phyloP scores from a whole-genome alignment of 53 echinoderm and acorn worm species.

The Holothuria leucospilota region DNA sequence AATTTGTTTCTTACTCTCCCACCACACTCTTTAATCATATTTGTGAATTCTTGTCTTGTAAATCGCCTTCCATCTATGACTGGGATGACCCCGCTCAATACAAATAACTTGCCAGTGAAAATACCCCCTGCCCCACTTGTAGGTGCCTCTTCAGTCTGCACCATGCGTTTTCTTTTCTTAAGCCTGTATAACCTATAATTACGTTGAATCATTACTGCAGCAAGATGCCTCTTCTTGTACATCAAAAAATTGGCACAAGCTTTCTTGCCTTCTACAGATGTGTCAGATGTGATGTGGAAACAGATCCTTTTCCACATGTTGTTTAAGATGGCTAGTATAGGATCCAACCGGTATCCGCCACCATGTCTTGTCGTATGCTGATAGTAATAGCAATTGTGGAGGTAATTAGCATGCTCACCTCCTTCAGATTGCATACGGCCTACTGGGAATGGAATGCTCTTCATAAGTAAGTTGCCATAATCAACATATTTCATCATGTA shows the following conservation, averaged over 20 bases:
- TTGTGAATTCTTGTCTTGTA: not conserved
- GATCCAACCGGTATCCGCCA: conserved; percentile 62
- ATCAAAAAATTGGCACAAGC: not conserved
- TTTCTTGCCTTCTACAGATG: not conserved
- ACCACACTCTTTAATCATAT: conserved; percentile 6
- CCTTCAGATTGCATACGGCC: conserved; percentile 72
- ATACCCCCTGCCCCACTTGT: not conserved
- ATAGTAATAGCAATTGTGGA: conserved; percentile 60
- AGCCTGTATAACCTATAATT: not conserved
- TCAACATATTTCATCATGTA: conserved; percentile 71
- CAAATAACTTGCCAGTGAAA: not conserved
- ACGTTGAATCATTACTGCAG: conserved; percentile 8
- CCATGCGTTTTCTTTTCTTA: not conserved
- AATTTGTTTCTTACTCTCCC: conserved; percentile 14
- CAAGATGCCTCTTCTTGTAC: conserved; percentile 23
- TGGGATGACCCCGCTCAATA: conserved; percentile 2
- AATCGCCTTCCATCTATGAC: not conserved
- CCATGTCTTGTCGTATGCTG: conserved; percentile 76
- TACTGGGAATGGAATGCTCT: conserved; percentile 48
- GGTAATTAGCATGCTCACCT: conserved; percentile 72
- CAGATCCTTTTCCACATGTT: conserved; percentile 19
- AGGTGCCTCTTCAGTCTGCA: no score
- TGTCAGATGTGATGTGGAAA: not conserved
- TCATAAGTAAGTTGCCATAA: conserved; percentile 62
- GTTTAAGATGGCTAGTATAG: not conserved